Evolutionary conservation across 2,888 invertebrate genomes (phyloP).

Genomic region (Diarsia dahlii): DNA sequence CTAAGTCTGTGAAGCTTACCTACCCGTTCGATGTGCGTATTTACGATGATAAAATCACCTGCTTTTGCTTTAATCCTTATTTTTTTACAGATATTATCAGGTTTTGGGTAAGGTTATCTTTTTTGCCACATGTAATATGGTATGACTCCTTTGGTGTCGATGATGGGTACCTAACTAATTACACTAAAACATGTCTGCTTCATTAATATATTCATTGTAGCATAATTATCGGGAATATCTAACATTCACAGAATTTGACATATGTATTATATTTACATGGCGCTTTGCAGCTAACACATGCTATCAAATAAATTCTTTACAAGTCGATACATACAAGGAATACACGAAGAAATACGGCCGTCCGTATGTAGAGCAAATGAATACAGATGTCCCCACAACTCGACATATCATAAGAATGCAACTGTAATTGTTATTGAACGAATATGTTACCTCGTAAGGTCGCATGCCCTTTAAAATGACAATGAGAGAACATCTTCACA

Average conservation of each 20-base stretch:
- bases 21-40: neutral
- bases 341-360: conserved; percentile 19
- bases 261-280: conserved; percentile 16
- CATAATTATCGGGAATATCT: neutral
- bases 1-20: neutral
- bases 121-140: too few relatives aligned
- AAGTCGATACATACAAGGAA: conserved; percentile 23
- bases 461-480: conserved; percentile 51
- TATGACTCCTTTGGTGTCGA: neutral
- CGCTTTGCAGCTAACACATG: conserved; percentile 18
- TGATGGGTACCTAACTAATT: too few relatives aligned
- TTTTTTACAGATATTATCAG: neutral
- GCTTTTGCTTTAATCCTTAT: neutral
- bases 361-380: conserved; percentile 33
- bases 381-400: conserved; percentile 27
- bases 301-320: conserved; percentile 20
- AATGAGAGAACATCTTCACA: conserved; percentile 55
- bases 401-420: conserved; percentile 35
- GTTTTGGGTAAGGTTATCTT: neutral
- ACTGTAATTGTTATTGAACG: conserved; percentile 39
- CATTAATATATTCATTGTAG: neutral
- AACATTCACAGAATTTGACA: neutral
- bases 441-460: conserved; percentile 39
- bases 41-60: neutral
- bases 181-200: neutral